Evolutionary conservation across 2,797 vertebrate genomes (phyloP).

Genomic region (Ctenopoma multispine): DNA sequence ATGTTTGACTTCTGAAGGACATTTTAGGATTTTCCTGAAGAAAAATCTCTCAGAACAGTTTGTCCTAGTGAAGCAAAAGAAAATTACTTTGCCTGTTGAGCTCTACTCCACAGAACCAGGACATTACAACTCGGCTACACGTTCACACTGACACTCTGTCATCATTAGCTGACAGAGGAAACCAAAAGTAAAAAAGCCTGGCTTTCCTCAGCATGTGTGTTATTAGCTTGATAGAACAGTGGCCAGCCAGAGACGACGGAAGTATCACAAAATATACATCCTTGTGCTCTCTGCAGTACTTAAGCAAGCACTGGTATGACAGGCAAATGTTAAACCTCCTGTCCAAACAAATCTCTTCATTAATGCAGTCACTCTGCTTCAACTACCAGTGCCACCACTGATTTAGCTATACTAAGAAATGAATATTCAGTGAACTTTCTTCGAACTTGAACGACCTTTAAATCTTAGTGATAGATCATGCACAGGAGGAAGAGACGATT

Average conservation of each 20-base stretch:
- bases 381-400: constrained; percentile 32
- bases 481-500: background rate
- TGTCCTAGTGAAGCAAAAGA: constrained; percentile 46
- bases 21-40: constrained; percentile 5
- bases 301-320: constrained; percentile 39
- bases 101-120: constrained; percentile 35
- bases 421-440: background rate
- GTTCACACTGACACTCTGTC: constrained; percentile 51
- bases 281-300: too few species aligned
- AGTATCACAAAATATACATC: constrained; percentile 50
- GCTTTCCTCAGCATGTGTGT: constrained; percentile 42
- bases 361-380: constrained; percentile 23
- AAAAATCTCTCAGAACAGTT: constrained; percentile 35
- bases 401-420: constrained; percentile 20
- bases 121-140: constrained; percentile 50
- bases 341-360: constrained; percentile 61
- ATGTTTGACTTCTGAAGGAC: background rate
- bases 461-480: background rate
- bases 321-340: constrained; percentile 60
- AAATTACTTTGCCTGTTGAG: constrained; percentile 45
- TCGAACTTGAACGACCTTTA: constrained; percentile 19
- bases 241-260: constrained; percentile 16
- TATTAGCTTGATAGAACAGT: constrained; percentile 27
- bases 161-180: constrained; percentile 13
- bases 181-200: constrained; percentile 34